Evolutionary conservation across 2,888 invertebrate species (phyloP).

Genomic region (Cotesia congregata): DNA sequence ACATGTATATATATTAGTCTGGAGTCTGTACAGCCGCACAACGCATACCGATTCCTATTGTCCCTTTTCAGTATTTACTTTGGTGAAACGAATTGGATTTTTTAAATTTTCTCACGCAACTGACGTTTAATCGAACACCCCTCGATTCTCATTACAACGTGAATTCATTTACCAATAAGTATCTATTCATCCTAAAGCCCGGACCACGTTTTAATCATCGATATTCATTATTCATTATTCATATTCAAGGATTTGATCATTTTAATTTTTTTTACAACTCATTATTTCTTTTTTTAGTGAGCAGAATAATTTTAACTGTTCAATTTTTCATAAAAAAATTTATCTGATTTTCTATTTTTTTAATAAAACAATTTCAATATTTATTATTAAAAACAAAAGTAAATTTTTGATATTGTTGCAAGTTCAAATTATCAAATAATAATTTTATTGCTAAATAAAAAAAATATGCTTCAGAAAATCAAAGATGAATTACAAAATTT

Average conservation of each 20-base stretch:
- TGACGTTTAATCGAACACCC: constrained; percentile 19
- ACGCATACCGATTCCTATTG: constrained; percentile 2
- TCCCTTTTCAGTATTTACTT: constrained; percentile 28
- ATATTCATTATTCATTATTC: background rate
- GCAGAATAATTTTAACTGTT: too few species aligned
- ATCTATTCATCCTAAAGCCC: background rate
- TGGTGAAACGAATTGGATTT: constrained; percentile 31
- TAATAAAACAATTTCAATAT: too few species aligned
- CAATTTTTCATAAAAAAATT: too few species aligned
- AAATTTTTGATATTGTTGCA: too few species aligned
- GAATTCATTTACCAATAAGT: background rate
- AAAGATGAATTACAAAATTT: too few species aligned
- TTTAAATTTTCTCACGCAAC: constrained; percentile 24
- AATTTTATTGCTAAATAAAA: too few species aligned
- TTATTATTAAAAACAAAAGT: too few species aligned
- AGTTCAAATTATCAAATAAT: too few species aligned
- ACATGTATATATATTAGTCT: background rate
- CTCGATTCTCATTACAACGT: background rate
- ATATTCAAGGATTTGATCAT: constrained; percentile 4
- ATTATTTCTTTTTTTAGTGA: too few species aligned
- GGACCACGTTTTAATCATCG: background rate
- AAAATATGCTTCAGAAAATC: too few species aligned
- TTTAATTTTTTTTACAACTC: background rate
- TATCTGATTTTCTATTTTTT: too few species aligned
- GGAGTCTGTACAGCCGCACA: background rate